Base-by-base conservation (phyloP, 2,888 invertebrate species). In the Tricholauxania praeusta region DNA sequence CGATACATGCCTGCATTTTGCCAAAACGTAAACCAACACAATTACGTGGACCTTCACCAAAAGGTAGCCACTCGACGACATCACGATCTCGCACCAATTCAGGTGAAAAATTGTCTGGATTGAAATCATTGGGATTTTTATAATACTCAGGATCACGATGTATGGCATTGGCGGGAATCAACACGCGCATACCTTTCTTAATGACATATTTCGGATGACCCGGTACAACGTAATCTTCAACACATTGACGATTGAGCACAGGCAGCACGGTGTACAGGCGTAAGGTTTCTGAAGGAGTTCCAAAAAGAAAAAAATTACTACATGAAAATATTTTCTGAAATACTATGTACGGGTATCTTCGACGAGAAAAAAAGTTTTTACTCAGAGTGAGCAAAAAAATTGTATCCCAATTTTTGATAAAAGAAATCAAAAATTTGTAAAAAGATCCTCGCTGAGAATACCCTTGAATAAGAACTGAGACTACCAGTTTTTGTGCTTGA, bases 141-240 rank as follows among this genome's bases (percentile, higher is more conserved):
- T 90, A 92, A 76, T 90, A 87, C 1, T 88, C 87, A 0, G 90
- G 89, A 79, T 91, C 91, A 80, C 89, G 89, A 76, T 92, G 92
- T 79, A 92, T 89, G 1, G 89, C 89, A 64, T 88, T 88, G 3
- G 87, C 84, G 0, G 91, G 90, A 65, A 92, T 88, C 3, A 90
- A 81, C 0, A 91, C 82, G 28, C 87, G 81, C 17, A 89, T 89
- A 0, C 89, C 90, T 77, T 89, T 88, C 60, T 89, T 89, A 72
- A 91, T 89, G 0, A 87, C 82, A 71, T 89, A 82, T 14, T 89
- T 87, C 0, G 86, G 88, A 75, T 89, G 83, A 0, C 89, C 89
- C 8, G 90, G 79, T 48, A 84, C 87, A 48, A 83, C 86, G 78
- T 89, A 90, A 62, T 90, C 88, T 73, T 88, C 88, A 49, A 88